Base-by-base conservation (phyloP, 2,113 vertebrate species). In the Austrofundulus limnaeus region DNA sequence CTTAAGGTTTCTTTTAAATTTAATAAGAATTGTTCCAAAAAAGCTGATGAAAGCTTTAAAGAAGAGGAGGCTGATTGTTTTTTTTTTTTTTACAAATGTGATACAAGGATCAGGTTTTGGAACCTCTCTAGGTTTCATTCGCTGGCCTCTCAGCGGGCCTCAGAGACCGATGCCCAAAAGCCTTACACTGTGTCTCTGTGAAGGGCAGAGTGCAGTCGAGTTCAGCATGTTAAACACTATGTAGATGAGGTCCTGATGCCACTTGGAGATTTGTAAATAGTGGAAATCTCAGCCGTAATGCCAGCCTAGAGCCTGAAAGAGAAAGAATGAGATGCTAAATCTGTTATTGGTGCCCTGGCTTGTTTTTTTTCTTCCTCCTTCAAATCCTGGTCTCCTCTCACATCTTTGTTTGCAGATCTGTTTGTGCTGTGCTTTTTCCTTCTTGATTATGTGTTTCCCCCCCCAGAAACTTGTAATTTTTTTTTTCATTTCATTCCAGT, bases 201-300 rank as follows among this genome's bases (percentile, higher is more conserved):
- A 84, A 46, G 17, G 72, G 53, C 75, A 62, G 71, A 68, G 82
- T 38, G 59, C 48, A 66, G 83, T 73, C 41, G 20, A 76, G 80
- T 61, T 45, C 52, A 80, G 74, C 76, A 82, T 87, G 84, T 86
- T 77, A 83, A 86, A 80, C 80, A 78, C 78, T 83, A 83, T 89
- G 87, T 73, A 84, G 80, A 89, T 84, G 72, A 59, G 72, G 67
- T 65, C 43, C 61, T 57, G 72, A 37, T 80, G 70, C 70, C 64
- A 53, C 69, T 57, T 75, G 61, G 66, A 69, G 82, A 70, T 81
- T 80, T 82, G 82, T 86, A 85, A 86, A 89, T 70, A 86, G 81
- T 63, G 68, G 23, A 81, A 85, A 78, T 78, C 78, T 77, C 66
- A 19, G 47, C 59, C 79, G 75, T 81, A 74, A 84, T 66, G 63